Evolutionary conservation across 2,888 invertebrate genomes (phyloP).

Genomic region (Sturmia bella): DNA sequence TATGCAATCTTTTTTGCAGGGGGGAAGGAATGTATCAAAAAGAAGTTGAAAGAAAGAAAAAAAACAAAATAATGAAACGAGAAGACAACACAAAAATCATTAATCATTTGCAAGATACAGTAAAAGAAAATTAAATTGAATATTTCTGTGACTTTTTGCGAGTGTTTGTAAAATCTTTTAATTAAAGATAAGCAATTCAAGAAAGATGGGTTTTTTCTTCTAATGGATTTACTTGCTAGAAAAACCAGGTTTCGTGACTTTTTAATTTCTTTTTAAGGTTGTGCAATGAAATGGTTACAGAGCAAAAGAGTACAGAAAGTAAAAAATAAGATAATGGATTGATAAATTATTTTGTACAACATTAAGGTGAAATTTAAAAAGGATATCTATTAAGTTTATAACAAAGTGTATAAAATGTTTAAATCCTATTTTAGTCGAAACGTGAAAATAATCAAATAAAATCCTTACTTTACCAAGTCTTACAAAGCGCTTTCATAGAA

Average conservation of each 20-base stretch:
- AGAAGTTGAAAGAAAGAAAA: neutral
- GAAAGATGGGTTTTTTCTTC: constrained; percentile 2
- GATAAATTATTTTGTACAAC: no score
- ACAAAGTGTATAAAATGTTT: no score
- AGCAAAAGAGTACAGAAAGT: no score
- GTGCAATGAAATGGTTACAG: neutral
- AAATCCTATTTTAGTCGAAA: no score
- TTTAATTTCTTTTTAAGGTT: neutral
- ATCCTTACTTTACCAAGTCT: no score
- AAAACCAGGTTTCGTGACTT: neutral
- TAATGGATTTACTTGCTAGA: no score
- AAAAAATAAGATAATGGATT: no score
- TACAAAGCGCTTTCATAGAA: no score
- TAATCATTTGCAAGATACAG: constrained; percentile 64
- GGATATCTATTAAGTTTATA: no score
- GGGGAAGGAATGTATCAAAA: constrained; percentile 36
- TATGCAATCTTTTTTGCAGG: constrained; percentile 61
- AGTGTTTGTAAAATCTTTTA: constrained; percentile 42
- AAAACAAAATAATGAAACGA: neutral
- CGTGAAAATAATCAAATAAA: no score
- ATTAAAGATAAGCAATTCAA: constrained; percentile 36
- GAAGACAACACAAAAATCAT: constrained; percentile 48
- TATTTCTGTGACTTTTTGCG: constrained; percentile 45
- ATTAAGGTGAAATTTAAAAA: no score
- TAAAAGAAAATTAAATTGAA: constrained; percentile 64